These are phyloP conservation scores for Cherax quadricarinatus DNA, from an alignment of 1,140 invertebrate species.

Conservation along the genomic window DNA sequence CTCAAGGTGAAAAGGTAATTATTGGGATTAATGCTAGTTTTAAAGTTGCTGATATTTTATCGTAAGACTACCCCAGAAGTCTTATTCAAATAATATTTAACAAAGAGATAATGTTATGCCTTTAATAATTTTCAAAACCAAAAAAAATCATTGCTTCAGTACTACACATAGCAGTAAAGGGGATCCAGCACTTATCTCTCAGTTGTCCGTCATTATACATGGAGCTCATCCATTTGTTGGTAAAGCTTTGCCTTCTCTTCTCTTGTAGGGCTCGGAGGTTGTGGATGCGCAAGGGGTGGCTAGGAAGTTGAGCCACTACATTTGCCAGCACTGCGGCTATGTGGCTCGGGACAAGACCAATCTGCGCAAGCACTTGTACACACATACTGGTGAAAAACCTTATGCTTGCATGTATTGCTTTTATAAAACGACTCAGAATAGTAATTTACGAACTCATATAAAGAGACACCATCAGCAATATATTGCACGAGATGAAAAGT, in stretches of 20 bases:
- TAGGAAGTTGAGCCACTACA: slow-evolving; percentile 67
- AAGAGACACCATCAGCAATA: slow-evolving; percentile 59
- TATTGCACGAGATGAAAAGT: slow-evolving; percentile 42
- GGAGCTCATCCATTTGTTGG: slow-evolving; percentile 35
- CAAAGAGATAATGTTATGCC: not conserved
- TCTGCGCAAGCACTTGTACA: slow-evolving; percentile 67
- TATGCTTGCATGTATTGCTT: slow-evolving; percentile 66
- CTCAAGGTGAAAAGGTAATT: not conserved
- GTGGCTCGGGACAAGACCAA: slow-evolving; percentile 69
- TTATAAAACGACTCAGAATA: slow-evolving; percentile 66
- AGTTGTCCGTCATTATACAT: slow-evolving; percentile 13
- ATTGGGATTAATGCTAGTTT: not conserved
- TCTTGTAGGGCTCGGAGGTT: slow-evolving; percentile 67
- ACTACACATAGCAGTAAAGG: not conserved
- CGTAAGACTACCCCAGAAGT: not conserved
- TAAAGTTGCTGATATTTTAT: not conserved
- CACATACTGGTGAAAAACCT: slow-evolving; percentile 63
- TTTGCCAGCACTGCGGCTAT: slow-evolving; percentile 67
- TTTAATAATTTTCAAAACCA: not conserved
- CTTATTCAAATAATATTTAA: not conserved
- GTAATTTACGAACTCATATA: slow-evolving; percentile 63
- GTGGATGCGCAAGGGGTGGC: slow-evolving; percentile 63
- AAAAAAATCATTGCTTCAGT: not conserved
- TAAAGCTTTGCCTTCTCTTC: slow-evolving; percentile 59
- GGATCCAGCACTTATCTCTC: not conserved